Evolutionary conservation across 2,888 invertebrate genomes (phyloP), one percentile per base, ranked within the genome.

Genomic region (Lepeophtheirus nordmannii): DNA sequence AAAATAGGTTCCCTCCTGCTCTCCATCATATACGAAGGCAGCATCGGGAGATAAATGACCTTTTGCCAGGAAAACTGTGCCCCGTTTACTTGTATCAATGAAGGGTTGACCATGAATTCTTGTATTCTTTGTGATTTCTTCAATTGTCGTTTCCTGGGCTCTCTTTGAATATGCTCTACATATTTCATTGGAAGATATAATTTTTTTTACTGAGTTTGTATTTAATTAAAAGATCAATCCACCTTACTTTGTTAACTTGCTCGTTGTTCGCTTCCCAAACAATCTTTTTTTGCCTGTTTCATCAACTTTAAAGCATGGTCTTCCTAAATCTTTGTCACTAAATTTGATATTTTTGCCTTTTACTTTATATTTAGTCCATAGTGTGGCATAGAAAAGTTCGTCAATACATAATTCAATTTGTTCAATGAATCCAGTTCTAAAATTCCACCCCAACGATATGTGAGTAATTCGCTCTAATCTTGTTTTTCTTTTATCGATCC

Each of bases 1-100:
- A 67, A 71, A 71, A 62, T 72, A 72, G 1, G 72, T 72, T 12
- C 72, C 72, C 66, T 71, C 71, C 67, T 71, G 71, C 58, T 72
- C 71, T 30, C 69, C 69, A 53, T 67, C 67, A 58, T 70, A 68
- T 17, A 71, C 68, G 63, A 71, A 72, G 65, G 71, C 72, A 1
- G 70, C 71, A 64, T 72, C 71, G 11, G 72, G 72, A 12, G 71
- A 69, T 23, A 72, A 68, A 68, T 72, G 72, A 11, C 72, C 72
- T 46, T 30, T 60, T n/a, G 60, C 60, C 9, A 60, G 7, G 22
- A 23, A 60, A 23, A 30, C 9, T 11, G 37, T 60, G 17, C 37
- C 38, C 9, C 23, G 8, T 23, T 11, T 17, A 30, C 23, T 38
- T 23, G 30, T 38, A 3, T 60, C 60, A 30, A 60, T 60, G 1